Conservation (phyloP, 2,888 invertebrate species). For the Andrena camellia region DNA sequence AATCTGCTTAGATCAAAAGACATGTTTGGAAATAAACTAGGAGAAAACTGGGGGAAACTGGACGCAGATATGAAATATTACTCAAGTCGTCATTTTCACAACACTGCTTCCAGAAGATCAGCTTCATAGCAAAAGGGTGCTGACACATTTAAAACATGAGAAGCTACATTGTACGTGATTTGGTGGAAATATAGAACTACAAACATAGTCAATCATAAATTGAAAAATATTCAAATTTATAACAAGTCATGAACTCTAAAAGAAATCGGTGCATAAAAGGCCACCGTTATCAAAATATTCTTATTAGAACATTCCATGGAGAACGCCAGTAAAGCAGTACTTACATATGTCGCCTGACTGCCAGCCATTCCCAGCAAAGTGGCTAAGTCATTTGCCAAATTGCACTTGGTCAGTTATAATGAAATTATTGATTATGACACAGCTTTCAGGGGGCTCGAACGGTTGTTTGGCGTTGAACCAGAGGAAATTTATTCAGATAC, state of each 20-base stretch:
- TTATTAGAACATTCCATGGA: neutral
- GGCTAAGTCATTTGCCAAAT: constrained; percentile 52
- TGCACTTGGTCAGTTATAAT: constrained; percentile 27
- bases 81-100: too few relatives aligned
- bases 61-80: too few relatives aligned
- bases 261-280: neutral
- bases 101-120: too few relatives aligned
- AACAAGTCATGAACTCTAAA: neutral
- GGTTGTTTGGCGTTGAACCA: constrained; percentile 43
- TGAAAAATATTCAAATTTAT: too few relatives aligned
- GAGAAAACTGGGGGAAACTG: too few relatives aligned
- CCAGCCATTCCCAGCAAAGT: constrained; percentile 21
- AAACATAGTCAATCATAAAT: too few relatives aligned
- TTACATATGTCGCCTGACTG: constrained; percentile 7
- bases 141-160: too few relatives aligned
- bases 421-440: constrained; percentile 44
- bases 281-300: neutral
- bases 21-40: too few relatives aligned
- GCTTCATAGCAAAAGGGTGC: too few relatives aligned
- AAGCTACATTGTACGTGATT: too few relatives aligned
- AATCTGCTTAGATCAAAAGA: too few relatives aligned
- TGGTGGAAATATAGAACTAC: too few relatives aligned
- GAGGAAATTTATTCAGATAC: constrained; percentile 23
- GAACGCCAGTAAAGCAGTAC: neutral
- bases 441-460: constrained; percentile 29